These are phyloP conservation scores for Bradypodion pumilum DNA, from an alignment of 2,797 vertebrate genomes.

Conservation along the genomic window DNA sequence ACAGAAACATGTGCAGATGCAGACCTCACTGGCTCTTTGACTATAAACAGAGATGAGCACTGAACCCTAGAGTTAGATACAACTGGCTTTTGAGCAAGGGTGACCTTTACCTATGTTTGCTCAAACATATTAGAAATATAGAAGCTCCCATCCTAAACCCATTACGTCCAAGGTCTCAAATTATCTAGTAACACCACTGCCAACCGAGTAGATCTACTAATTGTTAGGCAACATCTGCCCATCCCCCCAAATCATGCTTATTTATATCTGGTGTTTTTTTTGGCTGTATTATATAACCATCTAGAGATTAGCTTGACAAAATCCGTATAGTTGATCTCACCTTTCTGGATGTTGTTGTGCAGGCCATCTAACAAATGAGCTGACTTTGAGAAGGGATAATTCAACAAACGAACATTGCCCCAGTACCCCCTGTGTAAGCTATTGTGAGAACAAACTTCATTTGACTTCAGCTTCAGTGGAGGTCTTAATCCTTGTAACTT, in stretches of 20 bases:
- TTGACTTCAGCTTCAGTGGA: background rate
- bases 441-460: background rate
- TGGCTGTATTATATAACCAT: background rate
- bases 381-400: background rate
- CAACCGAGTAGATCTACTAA: background rate
- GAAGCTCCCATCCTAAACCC: background rate
- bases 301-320: background rate
- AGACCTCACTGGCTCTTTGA: too few species aligned
- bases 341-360: background rate
- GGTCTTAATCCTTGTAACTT: constrained; percentile 18
- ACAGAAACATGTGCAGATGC: too few species aligned
- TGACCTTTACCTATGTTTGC: too few species aligned
- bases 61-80: too few species aligned
- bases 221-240: background rate
- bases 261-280: background rate
- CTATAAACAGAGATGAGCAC: too few species aligned
- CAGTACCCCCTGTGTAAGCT: background rate
- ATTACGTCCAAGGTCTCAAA: background rate
- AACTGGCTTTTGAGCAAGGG: too few species aligned
- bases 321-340: background rate
- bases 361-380: background rate
- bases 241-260: background rate
- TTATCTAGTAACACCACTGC: background rate
- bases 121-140: background rate
- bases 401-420: background rate